Percentiles rank a stretch among this genome's conserved stretches.
Conservation (phyloP, 2,113 vertebrate species). For the Saguinus midas region DNA sequence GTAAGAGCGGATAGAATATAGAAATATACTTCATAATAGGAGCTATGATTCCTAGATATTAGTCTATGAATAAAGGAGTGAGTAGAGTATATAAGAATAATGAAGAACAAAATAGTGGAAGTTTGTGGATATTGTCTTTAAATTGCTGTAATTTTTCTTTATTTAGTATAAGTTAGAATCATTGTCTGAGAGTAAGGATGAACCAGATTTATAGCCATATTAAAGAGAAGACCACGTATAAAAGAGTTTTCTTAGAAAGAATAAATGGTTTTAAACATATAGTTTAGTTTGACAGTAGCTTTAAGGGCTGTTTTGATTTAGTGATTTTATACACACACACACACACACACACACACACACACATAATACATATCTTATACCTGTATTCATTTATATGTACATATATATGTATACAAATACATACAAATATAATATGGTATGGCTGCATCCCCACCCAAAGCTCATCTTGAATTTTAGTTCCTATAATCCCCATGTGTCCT, state of each 20-base stretch:
- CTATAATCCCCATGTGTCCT: too few relatives aligned
- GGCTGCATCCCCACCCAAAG: too few relatives aligned
- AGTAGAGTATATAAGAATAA: rapidly evolving
- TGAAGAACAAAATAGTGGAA: not conserved
- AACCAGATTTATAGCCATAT: not conserved
- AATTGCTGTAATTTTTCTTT: not conserved
- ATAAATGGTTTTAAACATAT: not conserved
- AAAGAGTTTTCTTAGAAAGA: not conserved
- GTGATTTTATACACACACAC: not conserved
- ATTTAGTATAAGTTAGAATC: not conserved
- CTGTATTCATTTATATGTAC: not conserved
- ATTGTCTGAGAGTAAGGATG: not conserved
- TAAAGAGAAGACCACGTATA: not conserved
- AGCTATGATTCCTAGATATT: not conserved
- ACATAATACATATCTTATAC: too few relatives aligned
- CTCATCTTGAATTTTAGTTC: too few relatives aligned
- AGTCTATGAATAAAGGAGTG: not conserved
- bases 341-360: not conserved
- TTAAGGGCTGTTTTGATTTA: not conserved
- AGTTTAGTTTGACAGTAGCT: not conserved
- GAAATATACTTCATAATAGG: not conserved
- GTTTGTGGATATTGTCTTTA: not conserved
- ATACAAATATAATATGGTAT: too few relatives aligned
- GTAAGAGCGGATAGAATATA: not conserved
- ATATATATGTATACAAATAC: not conserved